Conservation (phyloP, 2,797 vertebrate genomes). For the Diplodus sargus region DNA sequence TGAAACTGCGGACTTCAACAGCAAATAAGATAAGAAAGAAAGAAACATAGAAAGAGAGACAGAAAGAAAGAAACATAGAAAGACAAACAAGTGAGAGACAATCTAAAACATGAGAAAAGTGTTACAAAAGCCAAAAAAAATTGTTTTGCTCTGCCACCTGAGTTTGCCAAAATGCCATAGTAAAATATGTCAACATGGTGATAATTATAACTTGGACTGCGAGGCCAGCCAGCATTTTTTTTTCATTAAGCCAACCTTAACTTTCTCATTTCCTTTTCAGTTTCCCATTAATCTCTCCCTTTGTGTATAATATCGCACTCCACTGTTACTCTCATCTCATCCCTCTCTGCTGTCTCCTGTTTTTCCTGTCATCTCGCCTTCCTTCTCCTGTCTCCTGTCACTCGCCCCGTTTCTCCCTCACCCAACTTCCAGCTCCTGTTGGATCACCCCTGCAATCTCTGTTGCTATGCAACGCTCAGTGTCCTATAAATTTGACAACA, state of each 20-base stretch:
- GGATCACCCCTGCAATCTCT: slow-evolving; percentile 82
- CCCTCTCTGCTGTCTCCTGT: slow-evolving; percentile 48
- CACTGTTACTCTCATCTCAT: slow-evolving; percentile 45
- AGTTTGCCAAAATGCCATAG: slow-evolving; percentile 18
- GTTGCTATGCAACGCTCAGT: slow-evolving; percentile 85
- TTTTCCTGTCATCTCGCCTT: slow-evolving; percentile 61
- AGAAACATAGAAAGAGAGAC: no score
- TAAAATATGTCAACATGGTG: slow-evolving; percentile 39
- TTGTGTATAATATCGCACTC: slow-evolving; percentile 50
- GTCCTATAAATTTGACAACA: slow-evolving; percentile 87
- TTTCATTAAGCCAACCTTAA: slow-evolving; percentile 46
- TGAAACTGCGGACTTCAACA: slow-evolving; percentile 39
- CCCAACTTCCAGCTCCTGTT: slow-evolving; percentile 75
- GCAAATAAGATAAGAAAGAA: neutral
- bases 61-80: no score
- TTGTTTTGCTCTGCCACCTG: slow-evolving; percentile 2
- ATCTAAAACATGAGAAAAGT: slow-evolving; percentile 10
- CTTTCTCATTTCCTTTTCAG: slow-evolving; percentile 58
- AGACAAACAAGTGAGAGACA: neutral
- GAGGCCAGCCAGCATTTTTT: slow-evolving; percentile 47
- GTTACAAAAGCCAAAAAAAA: neutral
- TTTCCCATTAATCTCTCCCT: slow-evolving; percentile 46
- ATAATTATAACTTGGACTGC: slow-evolving; percentile 30
- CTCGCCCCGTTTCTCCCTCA: slow-evolving; percentile 66
- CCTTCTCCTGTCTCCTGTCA: slow-evolving; percentile 70